Percentiles rank a stretch among this genome's conserved stretches.
phyloP scores from a whole-genome alignment of 2,113 vertebrate genomes.

The Grallaria varia region DNA sequence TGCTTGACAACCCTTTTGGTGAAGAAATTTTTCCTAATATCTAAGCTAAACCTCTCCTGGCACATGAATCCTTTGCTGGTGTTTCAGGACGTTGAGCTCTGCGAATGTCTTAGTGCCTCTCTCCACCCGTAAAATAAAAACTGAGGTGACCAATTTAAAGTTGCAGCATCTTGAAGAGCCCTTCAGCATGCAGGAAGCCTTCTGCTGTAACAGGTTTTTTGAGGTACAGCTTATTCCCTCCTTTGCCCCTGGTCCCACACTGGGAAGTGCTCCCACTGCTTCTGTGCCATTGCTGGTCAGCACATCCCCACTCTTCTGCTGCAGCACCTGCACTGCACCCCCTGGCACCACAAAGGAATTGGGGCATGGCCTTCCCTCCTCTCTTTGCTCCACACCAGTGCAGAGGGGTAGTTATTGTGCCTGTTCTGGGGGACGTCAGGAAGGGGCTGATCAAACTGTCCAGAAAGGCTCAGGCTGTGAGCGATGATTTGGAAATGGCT shows the following conservation, averaged over 20 bases:
- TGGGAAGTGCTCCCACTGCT: background rate
- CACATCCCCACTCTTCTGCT: background rate
- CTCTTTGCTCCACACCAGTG: background rate
- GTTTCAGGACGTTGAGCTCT: background rate
- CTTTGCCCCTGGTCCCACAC: background rate
- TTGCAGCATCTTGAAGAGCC: background rate
- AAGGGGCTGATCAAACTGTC: background rate
- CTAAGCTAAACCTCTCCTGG: background rate
- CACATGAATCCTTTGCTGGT: background rate
- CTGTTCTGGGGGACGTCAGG: background rate
- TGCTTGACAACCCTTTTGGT: background rate
- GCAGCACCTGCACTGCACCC: too few species aligned
- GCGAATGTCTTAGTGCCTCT: background rate
- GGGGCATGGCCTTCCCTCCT: too few species aligned
- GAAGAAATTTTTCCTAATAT: background rate
- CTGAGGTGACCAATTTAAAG: background rate
- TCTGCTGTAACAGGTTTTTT: background rate
- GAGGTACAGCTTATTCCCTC: background rate
- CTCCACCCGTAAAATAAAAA: background rate
- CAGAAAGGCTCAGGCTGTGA: background rate
- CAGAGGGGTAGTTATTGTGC: background rate
- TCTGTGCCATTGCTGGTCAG: background rate
- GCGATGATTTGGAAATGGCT: background rate
- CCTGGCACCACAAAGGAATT: too few species aligned
- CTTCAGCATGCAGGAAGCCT: background rate